phyloP scores from a whole-genome alignment of 1,140 invertebrate species.

The Philopotamus ludificatus region DNA sequence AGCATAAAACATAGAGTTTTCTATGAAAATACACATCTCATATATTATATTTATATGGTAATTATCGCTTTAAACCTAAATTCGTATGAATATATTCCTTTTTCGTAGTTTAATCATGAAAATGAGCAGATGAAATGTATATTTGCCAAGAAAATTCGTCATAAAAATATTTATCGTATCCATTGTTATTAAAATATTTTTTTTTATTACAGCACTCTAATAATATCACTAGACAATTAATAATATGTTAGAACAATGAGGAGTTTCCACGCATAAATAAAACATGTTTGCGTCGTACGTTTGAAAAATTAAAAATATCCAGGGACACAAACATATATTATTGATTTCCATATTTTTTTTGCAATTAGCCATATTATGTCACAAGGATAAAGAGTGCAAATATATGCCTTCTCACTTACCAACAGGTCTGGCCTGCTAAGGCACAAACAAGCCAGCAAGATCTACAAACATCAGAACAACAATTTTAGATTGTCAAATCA shows the following conservation, averaged over 20 bases:
- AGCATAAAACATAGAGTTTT: too few species aligned
- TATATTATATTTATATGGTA: too few species aligned
- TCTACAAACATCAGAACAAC: constrained; percentile 54
- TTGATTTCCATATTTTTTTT: too few species aligned
- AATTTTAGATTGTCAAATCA: constrained; percentile 4
- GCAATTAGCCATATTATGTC: constrained; percentile 10
- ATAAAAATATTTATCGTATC: constrained; percentile 18
- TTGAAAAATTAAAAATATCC: not conserved
- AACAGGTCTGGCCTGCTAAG: constrained; percentile 67
- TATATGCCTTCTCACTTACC: constrained; percentile 57
- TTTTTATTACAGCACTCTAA: not conserved
- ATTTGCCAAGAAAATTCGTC: constrained; percentile 39
- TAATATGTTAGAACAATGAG: constrained; percentile 32
- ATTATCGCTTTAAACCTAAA: too few species aligned
- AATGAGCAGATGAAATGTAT: constrained; percentile 33
- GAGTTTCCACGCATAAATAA: constrained; percentile 11
- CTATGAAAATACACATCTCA: too few species aligned
- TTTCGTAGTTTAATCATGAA: too few species aligned
- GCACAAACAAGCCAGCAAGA: constrained; percentile 70
- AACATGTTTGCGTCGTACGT: constrained; percentile 5
- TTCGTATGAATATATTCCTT: too few species aligned
- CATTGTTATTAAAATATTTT: too few species aligned
- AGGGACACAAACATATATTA: not conserved
- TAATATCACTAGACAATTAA: constrained; percentile 20
- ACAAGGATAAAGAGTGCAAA: constrained; percentile 23